Base-by-base conservation (phyloP, 2,797 vertebrate species). In the Hoplostethus mediterraneus region DNA sequence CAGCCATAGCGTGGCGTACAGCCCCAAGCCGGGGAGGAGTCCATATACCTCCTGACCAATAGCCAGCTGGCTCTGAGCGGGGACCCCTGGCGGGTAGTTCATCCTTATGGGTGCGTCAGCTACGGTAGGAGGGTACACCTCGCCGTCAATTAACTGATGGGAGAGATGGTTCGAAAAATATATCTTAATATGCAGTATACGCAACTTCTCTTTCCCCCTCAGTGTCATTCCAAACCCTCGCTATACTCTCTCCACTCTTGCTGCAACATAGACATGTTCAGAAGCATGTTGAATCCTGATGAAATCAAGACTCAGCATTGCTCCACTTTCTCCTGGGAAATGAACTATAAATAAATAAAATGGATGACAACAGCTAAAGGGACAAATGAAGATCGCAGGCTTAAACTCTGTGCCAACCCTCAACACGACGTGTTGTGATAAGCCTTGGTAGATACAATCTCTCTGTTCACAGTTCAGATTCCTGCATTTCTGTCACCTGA, bases 41-140 rank as follows among this genome's bases (percentile, higher is more conserved):
- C 98, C 98, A 0, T 93, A 99, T 66, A 98, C 94, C 83, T 99
- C 97, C 89, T 99, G 97, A 9, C 98, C 98, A 53, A 97, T 92
- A 0, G 97, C 97, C 82, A 98, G 82, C 87, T 93, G 95, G 40
- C 60, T 67, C 60, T 83, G 31, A n/a, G 77, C 82, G 0, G 95
- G 94, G 3, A 93, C 0, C 0, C 66, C 65, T 0, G 76, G 2
- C 0, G 97, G 97, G 87, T 99, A 99, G 69, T 86, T 95, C 98
- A 99, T 99, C 89, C 90, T 87, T 2, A 97, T 87, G 0, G 91
- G 90, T 0, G 93, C 93, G 0, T 97, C 92, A 0, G 58, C 65
- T 25, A 97, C 94, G 0, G 49, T 66, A 0, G 98, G 98, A 0
- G 97, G 98, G 77, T 96, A 99, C 72, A 97, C 75, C 79, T 99